These are phyloP conservation scores for Gorsachius goisagi DNA, from an alignment of 2,113 vertebrate genomes.

Conservation along the genomic window DNA sequence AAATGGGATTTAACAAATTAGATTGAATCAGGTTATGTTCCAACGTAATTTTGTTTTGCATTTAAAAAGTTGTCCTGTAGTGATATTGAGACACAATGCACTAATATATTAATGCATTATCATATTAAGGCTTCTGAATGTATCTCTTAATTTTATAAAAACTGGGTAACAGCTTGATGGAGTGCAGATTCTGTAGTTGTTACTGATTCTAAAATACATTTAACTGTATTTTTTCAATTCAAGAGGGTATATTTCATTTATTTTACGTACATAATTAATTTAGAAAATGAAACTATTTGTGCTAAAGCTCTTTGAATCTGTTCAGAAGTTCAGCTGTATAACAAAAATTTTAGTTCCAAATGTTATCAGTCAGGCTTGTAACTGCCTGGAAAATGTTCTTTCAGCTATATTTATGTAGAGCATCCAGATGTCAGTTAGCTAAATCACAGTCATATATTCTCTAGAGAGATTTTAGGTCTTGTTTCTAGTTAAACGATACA, in stretches of 20 bases:
- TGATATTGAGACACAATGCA: no score
- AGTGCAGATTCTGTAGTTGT: no score
- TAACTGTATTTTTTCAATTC: neutral
- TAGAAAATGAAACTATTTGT: neutral
- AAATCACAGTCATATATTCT: conserved; percentile 34
- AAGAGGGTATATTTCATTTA: neutral
- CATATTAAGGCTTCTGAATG: no score
- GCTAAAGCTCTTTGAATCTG: neutral
- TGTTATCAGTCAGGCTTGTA: neutral
- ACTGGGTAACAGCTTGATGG: no score
- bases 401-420: conserved; percentile 55
- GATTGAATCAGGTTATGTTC: no score
- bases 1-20: no score
- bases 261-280: neutral
- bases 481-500: conserved; percentile 41
- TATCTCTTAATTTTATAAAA: no score
- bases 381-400: conserved; percentile 53
- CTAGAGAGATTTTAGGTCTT: conserved; percentile 30
- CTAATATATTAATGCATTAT: no score
- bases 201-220: no score
- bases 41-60: no score
- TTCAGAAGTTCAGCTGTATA: neutral
- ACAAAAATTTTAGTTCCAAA: neutral
- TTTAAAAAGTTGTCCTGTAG: no score
- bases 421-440: conserved; percentile 53